Evolutionary conservation across 2,113 vertebrate species (phyloP).

Genomic region (Albula glossodonta): DNA sequence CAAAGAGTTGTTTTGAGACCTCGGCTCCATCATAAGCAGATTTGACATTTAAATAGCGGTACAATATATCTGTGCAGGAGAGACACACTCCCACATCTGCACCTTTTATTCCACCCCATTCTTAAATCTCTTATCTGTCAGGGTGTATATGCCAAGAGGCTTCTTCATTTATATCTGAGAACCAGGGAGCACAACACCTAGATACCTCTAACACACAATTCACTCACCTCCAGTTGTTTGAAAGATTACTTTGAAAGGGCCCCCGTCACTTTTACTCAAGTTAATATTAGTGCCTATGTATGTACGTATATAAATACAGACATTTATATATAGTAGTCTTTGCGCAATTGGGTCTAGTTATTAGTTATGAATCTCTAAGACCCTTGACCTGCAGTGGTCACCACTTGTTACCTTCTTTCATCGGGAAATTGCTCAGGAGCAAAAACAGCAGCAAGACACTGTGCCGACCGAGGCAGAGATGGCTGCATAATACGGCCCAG

Average conservation of each 20-base stretch:
- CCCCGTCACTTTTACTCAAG: neutral
- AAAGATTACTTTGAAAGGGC: neutral
- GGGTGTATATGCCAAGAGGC: neutral
- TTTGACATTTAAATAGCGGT: slow-evolving; percentile 14
- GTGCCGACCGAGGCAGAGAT: neutral
- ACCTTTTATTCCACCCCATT: neutral
- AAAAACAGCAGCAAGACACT: neutral
- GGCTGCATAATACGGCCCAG: neutral
- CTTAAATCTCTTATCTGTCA: neutral
- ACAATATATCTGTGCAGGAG: neutral
- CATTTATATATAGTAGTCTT: too few species aligned
- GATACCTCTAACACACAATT: neutral
- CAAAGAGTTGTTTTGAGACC: slow-evolving; percentile 5
- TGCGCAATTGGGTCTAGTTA: too few species aligned
- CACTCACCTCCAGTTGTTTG: neutral
- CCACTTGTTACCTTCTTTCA: neutral
- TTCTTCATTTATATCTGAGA: neutral
- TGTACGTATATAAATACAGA: too few species aligned
- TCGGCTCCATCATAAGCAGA: neutral
- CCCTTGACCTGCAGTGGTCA: neutral
- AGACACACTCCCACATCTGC: neutral
- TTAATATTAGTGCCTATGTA: too few species aligned
- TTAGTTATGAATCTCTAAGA: neutral
- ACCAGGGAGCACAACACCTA: neutral
- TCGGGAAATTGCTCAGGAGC: neutral